Conservation (phyloP, 2,797 vertebrate genomes). For the Urophycis tenuis region DNA sequence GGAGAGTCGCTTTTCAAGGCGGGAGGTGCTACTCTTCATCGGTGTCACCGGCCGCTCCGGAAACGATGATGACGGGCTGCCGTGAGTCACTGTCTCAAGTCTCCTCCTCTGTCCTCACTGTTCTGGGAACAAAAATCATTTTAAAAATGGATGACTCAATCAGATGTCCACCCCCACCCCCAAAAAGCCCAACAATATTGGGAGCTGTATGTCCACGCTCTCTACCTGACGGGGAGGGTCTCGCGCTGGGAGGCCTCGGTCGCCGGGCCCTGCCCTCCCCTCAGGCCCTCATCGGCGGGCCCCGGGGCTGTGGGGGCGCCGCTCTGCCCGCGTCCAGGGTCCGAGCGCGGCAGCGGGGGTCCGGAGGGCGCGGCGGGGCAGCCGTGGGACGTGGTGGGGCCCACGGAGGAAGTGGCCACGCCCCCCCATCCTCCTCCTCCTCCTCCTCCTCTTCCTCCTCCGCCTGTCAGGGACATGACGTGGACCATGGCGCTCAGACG, state of each 20-base stretch:
- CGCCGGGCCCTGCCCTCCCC: slow-evolving; percentile 48
- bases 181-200: no score
- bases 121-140: slow-evolving; percentile 54
- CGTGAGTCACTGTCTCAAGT: slow-evolving; percentile 60
- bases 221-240: slow-evolving; percentile 72
- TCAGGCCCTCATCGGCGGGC: slow-evolving; percentile 21
- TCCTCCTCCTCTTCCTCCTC: slow-evolving; percentile 7
- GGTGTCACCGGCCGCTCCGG: slow-evolving; percentile 61
- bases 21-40: slow-evolving; percentile 53
- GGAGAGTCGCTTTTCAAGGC: not conserved
- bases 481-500: slow-evolving; percentile 62
- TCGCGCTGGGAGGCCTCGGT: slow-evolving; percentile 67
- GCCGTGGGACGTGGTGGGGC: not conserved
- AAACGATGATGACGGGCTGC: slow-evolving; percentile 67
- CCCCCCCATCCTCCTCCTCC: no score
- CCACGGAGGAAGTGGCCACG: slow-evolving; percentile 4
- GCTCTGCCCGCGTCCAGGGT: not conserved
- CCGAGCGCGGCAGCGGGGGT: slow-evolving; percentile 9
- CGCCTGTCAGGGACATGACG: slow-evolving; percentile 43
- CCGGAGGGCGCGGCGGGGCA: slow-evolving; percentile 5
- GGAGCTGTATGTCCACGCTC: not conserved
- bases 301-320: not conserved
- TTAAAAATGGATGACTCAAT: not conserved
- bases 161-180: not conserved
- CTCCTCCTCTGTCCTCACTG: slow-evolving; percentile 70